Evolutionary conservation across 2,113 vertebrate species (phyloP).

Genomic region (Hyla sarda): DNA sequence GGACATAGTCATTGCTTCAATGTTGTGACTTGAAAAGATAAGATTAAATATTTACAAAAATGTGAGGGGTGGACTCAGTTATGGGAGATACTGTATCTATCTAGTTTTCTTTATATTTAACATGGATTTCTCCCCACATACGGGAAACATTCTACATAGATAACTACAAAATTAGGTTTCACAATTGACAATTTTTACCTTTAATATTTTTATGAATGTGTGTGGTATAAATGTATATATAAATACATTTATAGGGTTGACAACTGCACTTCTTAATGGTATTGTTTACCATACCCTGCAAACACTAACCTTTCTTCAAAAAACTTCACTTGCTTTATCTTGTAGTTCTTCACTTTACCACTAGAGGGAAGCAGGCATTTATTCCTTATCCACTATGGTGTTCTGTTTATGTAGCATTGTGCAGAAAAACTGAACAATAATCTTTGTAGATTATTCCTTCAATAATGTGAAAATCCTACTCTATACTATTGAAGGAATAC

Average conservation of each 20-base stretch:
- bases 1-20: no score
- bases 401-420: neutral
- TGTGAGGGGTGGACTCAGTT: no score
- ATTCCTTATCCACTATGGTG: neutral
- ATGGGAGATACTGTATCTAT: no score
- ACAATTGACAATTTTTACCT: no score
- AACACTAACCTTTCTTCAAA: neutral
- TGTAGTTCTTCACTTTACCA: slow-evolving; percentile 9
- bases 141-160: no score
- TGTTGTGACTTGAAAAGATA: no score
- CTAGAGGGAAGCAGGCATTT: slow-evolving; percentile 50
- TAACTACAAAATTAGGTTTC: no score
- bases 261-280: neutral
- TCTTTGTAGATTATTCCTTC: neutral
- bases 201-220: no score
- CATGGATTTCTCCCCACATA: no score
- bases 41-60: no score
- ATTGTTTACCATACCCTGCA: neutral
- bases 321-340: neutral
- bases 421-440: slow-evolving; percentile 7
- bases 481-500: neutral
- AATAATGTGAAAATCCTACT: neutral
- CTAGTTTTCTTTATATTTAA: neutral
- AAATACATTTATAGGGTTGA: no score
- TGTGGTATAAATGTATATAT: no score